Percentiles rank a stretch among this genome's conserved stretches.
Conservation (phyloP, 2,888 invertebrate genomes). For the Malachius bipustulatus region DNA sequence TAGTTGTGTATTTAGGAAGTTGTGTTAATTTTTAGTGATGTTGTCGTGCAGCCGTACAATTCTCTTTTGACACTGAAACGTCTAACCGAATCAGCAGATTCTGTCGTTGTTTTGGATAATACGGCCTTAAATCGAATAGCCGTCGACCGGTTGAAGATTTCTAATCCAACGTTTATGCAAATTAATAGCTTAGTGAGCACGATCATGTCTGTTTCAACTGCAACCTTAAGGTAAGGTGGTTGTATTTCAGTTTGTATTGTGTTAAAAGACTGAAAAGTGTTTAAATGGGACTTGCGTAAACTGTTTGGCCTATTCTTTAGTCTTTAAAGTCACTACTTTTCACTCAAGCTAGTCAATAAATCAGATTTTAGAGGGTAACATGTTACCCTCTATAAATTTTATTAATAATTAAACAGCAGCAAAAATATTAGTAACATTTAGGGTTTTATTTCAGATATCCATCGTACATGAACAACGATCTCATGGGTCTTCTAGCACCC, state of each 20-base stretch:
- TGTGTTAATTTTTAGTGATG: conserved; percentile 61
- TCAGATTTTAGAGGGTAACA: too few species aligned
- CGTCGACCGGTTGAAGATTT: conserved; percentile 84
- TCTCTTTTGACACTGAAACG: conserved; percentile 88
- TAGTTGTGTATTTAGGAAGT: too few species aligned
- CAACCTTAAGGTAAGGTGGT: conserved; percentile 61
- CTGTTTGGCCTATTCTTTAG: too few species aligned
- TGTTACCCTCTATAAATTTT: too few species aligned
- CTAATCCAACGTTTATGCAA: conserved; percentile 93
- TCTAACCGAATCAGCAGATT: conserved; percentile 90
- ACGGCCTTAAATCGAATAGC: conserved; percentile 92
- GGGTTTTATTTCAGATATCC: conserved; percentile 61
- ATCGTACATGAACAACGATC: conserved; percentile 96
- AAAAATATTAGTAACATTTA: too few species aligned
- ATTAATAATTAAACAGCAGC: too few species aligned
- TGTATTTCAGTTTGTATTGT: too few species aligned
- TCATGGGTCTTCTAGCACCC: conserved; percentile 89
- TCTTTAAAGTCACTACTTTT: too few species aligned
- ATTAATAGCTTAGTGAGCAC: conserved; percentile 96
- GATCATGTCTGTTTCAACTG: conserved; percentile 97
- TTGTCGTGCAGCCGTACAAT: conserved; percentile 94
- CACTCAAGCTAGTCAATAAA: too few species aligned
- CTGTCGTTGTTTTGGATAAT: conserved; percentile 94
- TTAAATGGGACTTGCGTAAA: too few species aligned
- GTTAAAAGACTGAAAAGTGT: too few species aligned